phyloP scores from a whole-genome alignment of 2,113 vertebrate genomes.

The Chamaea fasciata region DNA sequence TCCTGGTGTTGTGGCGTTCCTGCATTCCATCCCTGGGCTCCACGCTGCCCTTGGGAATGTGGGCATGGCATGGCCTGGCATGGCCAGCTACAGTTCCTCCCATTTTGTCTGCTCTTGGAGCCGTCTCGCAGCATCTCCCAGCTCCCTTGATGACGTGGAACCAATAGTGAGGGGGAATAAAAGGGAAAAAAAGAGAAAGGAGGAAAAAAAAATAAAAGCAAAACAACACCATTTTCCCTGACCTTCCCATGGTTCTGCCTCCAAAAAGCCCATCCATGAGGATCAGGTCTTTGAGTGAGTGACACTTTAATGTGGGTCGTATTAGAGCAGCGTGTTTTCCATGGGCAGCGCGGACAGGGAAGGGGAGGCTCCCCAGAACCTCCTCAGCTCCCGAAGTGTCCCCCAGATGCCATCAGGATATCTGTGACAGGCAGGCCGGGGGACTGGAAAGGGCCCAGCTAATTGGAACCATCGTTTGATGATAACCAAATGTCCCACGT shows the following conservation, averaged over 20 bases:
- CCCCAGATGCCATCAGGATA: background rate
- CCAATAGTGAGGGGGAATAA: background rate
- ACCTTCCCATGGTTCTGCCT: background rate
- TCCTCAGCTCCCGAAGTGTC: background rate
- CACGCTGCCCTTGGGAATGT: fast-evolving
- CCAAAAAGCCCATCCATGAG: background rate
- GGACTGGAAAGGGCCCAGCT: background rate
- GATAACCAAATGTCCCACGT: constrained; percentile 36
- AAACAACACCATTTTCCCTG: background rate
- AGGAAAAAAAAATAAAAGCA: background rate
- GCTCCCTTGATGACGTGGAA: background rate
- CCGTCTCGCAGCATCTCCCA: background rate
- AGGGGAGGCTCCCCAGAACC: background rate
- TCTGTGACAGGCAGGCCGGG: background rate
- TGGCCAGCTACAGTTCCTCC: too few relatives aligned
- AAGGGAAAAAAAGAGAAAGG: background rate
- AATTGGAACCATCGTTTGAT: constrained; percentile 12
- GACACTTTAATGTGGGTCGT: background rate
- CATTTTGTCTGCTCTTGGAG: background rate
- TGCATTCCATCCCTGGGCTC: background rate
- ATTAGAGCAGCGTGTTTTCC: constrained; percentile 22
- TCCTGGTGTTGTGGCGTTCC: background rate
- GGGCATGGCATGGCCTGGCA: background rate
- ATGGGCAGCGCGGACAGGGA: background rate
- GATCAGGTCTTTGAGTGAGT: background rate